Percentiles rank a stretch among this genome's conserved stretches.
These are phyloP conservation scores for Leucoraja ocellata DNA, from an alignment of 2,797 vertebrate species.

Conservation along the genomic window DNA sequence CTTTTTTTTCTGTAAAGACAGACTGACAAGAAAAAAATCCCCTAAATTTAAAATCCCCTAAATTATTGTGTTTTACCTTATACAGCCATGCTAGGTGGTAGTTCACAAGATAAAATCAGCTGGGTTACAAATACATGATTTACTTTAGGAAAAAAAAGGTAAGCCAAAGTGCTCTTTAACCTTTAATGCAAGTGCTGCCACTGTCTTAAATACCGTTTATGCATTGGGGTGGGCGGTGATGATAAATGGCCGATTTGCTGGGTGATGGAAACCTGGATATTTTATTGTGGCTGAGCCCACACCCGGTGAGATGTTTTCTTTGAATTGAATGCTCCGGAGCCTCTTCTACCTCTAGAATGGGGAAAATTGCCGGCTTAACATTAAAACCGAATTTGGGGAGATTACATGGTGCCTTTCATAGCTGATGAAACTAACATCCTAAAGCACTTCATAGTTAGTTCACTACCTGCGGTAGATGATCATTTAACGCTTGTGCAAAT, in stretches of 20 bases:
- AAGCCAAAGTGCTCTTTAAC: not conserved
- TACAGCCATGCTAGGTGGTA: not conserved
- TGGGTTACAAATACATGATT: not conserved
- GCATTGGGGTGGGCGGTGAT: no score
- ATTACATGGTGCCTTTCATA: not conserved
- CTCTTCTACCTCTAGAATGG: not conserved
- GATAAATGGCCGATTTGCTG: not conserved
- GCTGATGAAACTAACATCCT: not conserved
- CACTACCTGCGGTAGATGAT: not conserved
- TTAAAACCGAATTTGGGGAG: not conserved
- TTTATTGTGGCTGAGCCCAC: not conserved
- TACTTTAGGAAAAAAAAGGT: not conserved
- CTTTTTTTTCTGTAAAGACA: slow-evolving; percentile 19
- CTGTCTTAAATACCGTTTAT: not conserved
- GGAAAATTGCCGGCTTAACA: not conserved
- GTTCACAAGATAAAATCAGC: not conserved
- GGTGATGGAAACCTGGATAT: not conserved
- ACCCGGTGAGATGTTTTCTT: not conserved
- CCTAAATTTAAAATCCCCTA: not conserved
- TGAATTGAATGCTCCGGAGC: not conserved
- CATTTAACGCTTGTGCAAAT: not conserved
- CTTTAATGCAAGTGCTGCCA: not conserved
- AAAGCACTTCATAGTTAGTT: not conserved
- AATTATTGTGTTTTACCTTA: not conserved
- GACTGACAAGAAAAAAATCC: not conserved